A percentile compares a stretch with the other conserved stretches of the same genome.
These are phyloP conservation scores for Sycophaga agraensis DNA, from an alignment of 1,140 invertebrate species.

Conservation along the genomic window DNA sequence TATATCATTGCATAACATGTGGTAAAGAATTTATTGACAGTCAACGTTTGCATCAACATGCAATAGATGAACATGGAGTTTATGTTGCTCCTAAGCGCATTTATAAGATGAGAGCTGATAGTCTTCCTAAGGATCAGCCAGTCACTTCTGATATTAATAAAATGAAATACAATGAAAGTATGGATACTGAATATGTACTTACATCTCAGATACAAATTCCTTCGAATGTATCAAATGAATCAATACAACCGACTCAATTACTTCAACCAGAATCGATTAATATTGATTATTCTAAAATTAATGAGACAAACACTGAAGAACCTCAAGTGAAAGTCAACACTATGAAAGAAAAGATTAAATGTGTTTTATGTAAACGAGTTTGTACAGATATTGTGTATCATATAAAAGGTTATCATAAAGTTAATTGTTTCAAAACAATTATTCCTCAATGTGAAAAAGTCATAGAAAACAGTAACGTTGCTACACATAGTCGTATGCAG, in stretches of 20 bases:
- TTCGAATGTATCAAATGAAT: too few species aligned
- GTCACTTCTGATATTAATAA: neutral
- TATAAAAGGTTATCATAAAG: constrained; percentile 49
- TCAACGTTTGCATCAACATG: constrained; percentile 37
- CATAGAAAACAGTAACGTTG: neutral
- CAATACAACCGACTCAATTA: neutral
- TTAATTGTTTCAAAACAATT: constrained; percentile 33
- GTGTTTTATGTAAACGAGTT: constrained; percentile 43
- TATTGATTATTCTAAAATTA: neutral
- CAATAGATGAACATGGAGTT: constrained; percentile 40
- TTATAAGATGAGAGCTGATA: constrained; percentile 4
- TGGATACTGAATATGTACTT: neutral
- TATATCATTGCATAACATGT: constrained; percentile 45
- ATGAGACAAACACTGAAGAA: constrained; percentile 6
- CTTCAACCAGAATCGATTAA: neutral
- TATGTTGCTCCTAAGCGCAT: constrained; percentile 19
- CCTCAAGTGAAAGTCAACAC: neutral
- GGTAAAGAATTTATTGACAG: constrained; percentile 41
- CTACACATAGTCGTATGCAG: neutral
- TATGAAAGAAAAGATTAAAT: constrained; percentile 31
- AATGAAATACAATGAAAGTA: constrained; percentile 5
- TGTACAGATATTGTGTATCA: constrained; percentile 44
- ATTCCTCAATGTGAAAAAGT: constrained; percentile 25
- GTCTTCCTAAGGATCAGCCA: neutral
- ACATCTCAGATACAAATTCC: neutral